Base-by-base conservation (phyloP, 1,140 invertebrate species). In the Pseudobourletiella spinata region DNA sequence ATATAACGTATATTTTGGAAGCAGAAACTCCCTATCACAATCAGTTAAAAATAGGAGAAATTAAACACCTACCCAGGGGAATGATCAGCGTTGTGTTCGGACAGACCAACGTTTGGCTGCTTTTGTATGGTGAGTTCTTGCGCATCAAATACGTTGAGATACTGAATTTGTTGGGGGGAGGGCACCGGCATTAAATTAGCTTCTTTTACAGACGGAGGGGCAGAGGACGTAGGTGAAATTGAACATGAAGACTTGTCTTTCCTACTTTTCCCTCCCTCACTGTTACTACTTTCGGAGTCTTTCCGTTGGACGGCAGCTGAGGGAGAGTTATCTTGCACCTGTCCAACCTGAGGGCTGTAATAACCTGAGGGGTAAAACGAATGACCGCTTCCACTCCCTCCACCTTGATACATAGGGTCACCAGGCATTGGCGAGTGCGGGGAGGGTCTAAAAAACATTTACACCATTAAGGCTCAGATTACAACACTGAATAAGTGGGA, bases 121-220 rank as follows among this genome's bases (percentile, higher is more conserved):
- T 95, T 95, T 74, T 95, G 92, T 77, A 95, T 96, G 57, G 91
- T 95, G 65, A 95, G 77, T 79, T 96, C 93, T 81, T 96, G 92
- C 48, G 91, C 91, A 80, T 95, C 91, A 77, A 95, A 95, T 61
- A 90, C 86, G 80, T 91, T 94, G 63, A 95, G 81, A 80, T 95
- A 95, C 70, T 91, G 90, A 74, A 95, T 94, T 81, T 94, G 91
- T 77, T 95, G 91, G 28, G 93, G 91, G 58, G 92, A 95, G 63
- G 92, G 93, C 66, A 95, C 91, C 44, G 91, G 91, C 89, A 95
- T 95, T 64, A 96, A 78, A 77, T 92, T 93, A 26, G 89, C 86
- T 76, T 92, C 89, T 76, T 91, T 88, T 20, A 79, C 79, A 16
- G 68, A 70, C 14, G 68, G 68, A 35, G 68, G 68, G 14, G 68